Base-by-base conservation (phyloP, 2,888 invertebrate species). In the Synanthedon tipuliformis region DNA sequence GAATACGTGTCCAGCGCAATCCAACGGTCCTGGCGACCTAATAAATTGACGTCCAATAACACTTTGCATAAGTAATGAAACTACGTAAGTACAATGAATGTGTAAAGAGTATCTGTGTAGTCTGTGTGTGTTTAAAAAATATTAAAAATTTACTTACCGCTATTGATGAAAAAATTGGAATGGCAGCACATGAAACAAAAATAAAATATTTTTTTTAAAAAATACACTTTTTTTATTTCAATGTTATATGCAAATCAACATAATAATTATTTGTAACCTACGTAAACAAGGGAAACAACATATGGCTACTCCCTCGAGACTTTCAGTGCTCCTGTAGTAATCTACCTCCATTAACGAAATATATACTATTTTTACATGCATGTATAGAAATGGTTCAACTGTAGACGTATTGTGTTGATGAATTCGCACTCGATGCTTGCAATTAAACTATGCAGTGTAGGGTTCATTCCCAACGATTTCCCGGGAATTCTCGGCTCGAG, bases 251-350 rank as follows among this genome's bases (percentile, higher is more conserved):
- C 16, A 13, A 16, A 11, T 50, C 27, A 50, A 50, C 12, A 50
- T 40, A 40, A 50, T 40, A 40, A 3, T 18, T 18, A 18, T 13
- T 49, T 49, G 50, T 52, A 52, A 68, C 65, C 54, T 75, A 79
- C 84, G 76, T 62, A 82, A 59, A 63, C 85, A 86, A 56, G 84
- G 84, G 52, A 85, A 75, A 76, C 86, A 86, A 75, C 86, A 86
- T 61, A 75, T 79, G 66, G 78, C 76, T 67, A 85, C 69, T 65
- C 80, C 74, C 60, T 82, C 83, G 53, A 81, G 73, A 65, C 85
- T 83, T 57, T 81, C 78, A 62, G 75, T 70, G 62, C 81, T 82
- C 65, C 70, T 65, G 59, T 45, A 34, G 13, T 71, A 77, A 64
- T 72, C 75, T 64, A 72, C 65, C 65, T 81, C 81, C 83, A 84